Base-by-base conservation (phyloP, 2,888 invertebrate species). In the Tupiocoris notatus region DNA sequence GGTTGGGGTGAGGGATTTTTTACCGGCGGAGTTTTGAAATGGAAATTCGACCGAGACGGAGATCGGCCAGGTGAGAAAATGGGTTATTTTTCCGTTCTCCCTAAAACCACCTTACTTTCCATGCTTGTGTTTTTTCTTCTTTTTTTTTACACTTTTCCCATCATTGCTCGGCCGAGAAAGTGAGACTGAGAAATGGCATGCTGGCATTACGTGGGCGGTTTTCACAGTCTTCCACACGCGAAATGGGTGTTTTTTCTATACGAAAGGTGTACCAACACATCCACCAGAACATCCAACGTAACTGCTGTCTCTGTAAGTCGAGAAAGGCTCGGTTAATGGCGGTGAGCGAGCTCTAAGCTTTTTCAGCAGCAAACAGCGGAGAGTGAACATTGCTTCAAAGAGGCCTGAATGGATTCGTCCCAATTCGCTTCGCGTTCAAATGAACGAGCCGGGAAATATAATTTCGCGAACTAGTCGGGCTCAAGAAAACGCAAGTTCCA, bases 141-240 rank as follows among this genome's bases (percentile, higher is more conserved):
- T n/a, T n/a, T n/a, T n/a, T n/a, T n/a, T n/a, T n/a, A n/a, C n/a
- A n/a, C n/a, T n/a, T n/a, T 59, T 59, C n/a, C 59, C 16, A 9
- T n/a, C 16, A 9, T n/a, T 3, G 17, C 59, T 59, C 59, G 16
- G n/a, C 59, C n/a, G 59, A 59, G 59, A 59, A 18, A n/a, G 59
- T n/a, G n/a, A 59, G n/a, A 59, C 20, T 59, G 59, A 59, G 59
- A 59, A 59, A 59, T 59, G 59, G 59, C 20, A n/a, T n/a, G 59
- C 59, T 6, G 18, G 16, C 20, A 59, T 59, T 59, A 59, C 20
- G 59, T 9, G 39, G 39, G 39, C 39, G 39, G 39, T 39, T 39
- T 39, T 39, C 39, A 39, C 39, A 39, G 39, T 39, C 39, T 39
- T 39, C 39, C 39, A 39, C 39, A 39, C 39, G 39, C 39, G 39